Evolutionary conservation across 2,888 invertebrate genomes (phyloP).

Genomic region (Oscheius sp.): DNA sequence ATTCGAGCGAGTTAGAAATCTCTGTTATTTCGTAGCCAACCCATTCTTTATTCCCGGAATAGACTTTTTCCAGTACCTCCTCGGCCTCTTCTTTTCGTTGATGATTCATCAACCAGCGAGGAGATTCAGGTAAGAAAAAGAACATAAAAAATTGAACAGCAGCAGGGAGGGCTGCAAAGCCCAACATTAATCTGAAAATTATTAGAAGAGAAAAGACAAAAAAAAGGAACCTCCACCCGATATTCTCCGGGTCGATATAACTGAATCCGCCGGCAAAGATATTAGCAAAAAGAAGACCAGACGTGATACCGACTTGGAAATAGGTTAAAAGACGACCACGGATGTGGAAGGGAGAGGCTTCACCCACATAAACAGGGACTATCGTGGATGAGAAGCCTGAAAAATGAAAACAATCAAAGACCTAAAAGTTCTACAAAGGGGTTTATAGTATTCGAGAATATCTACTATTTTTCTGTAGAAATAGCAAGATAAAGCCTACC

Average conservation of each 20-base stretch:
- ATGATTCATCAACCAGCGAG: slow-evolving; percentile 69
- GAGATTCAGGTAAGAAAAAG: slow-evolving; percentile 75
- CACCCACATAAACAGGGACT: slow-evolving; percentile 75
- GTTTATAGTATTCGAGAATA: too few species aligned
- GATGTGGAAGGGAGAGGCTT: slow-evolving; percentile 73
- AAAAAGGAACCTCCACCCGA: slow-evolving; percentile 76
- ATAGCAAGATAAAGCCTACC: too few species aligned
- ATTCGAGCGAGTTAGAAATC: slow-evolving; percentile 33
- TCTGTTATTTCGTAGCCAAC: slow-evolving; percentile 46
- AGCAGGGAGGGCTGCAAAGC: slow-evolving; percentile 73
- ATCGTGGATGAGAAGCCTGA: slow-evolving; percentile 71
- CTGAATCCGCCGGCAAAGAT: slow-evolving; percentile 73
- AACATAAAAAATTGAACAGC: slow-evolving; percentile 74
- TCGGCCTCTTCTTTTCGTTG: slow-evolving; percentile 36
- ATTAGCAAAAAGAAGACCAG: slow-evolving; percentile 74
- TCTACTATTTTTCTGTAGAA: too few species aligned
- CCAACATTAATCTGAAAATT: slow-evolving; percentile 52
- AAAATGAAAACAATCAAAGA: too few species aligned
- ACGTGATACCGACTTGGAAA: slow-evolving; percentile 74
- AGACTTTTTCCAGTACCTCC: slow-evolving; percentile 37
- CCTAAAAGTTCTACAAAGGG: too few species aligned
- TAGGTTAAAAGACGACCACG: slow-evolving; percentile 74
- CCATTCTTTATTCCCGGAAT: slow-evolving; percentile 47
- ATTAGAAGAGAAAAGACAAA: too few species aligned
- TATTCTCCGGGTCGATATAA: slow-evolving; percentile 65